A percentile compares a stretch with the other conserved stretches of the same genome.
Evolutionary conservation across 2,888 invertebrate species (phyloP).

Genomic region (Malacosoma neustria): DNA sequence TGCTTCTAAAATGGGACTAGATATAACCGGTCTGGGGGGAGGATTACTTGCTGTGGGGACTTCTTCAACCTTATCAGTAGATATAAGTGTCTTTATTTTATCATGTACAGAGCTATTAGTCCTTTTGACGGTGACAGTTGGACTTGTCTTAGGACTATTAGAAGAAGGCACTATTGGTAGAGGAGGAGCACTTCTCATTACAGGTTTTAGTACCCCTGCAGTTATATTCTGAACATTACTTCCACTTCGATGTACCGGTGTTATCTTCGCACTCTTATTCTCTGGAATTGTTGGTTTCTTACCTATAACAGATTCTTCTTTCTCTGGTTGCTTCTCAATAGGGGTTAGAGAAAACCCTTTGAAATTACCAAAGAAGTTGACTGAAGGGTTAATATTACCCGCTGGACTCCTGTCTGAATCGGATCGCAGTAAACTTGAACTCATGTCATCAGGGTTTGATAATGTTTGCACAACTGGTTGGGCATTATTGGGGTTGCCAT

Average conservation of each 20-base stretch:
- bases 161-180: conserved; percentile 72
- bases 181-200: conserved; percentile 77
- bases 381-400: conserved; percentile 58
- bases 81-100: conserved; percentile 59
- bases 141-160: conserved; percentile 47
- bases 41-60: conserved; percentile 64
- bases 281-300: conserved; percentile 12
- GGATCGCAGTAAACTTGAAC: conserved; percentile 78
- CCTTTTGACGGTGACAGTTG: conserved; percentile 50
- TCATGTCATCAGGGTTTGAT: conserved; percentile 80
- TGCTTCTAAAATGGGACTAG: conserved; percentile 86
- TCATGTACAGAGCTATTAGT: conserved; percentile 56
- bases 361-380: conserved; percentile 89
- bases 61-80: conserved; percentile 55
- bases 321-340: conserved; percentile 57
- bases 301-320: conserved; percentile 18
- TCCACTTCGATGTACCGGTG: conserved; percentile 57
- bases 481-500: conserved; percentile 40
- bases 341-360: conserved; percentile 88
- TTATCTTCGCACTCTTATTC: conserved; percentile 72
- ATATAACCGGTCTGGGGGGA: conserved; percentile 84
- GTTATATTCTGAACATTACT: conserved; percentile 50
- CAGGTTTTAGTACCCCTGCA: conserved; percentile 55
- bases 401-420: conserved; percentile 65
- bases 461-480: conserved; percentile 65